phyloP scores from a whole-genome alignment of 2,888 invertebrate species.

The Seira sanloemensis region DNA sequence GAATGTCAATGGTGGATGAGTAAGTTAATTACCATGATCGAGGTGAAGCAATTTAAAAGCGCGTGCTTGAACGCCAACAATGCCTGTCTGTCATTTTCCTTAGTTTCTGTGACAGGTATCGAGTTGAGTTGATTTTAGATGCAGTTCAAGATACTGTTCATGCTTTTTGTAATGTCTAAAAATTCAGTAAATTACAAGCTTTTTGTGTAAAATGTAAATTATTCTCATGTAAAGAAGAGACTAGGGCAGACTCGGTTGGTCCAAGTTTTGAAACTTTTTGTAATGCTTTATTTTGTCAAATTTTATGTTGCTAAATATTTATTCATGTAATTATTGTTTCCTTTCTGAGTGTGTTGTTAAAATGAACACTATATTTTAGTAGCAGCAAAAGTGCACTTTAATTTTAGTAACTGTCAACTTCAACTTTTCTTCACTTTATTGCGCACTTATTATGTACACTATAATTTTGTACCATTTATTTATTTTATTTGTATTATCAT shows the following conservation, averaged over 20 bases:
- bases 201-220: too few species aligned
- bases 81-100: not conserved
- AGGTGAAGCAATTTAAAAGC: not conserved
- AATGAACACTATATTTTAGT: not conserved
- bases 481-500: conserved; percentile 5
- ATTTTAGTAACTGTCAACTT: too few species aligned
- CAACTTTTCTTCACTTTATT: not conserved
- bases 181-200: too few species aligned
- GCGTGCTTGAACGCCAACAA: not conserved
- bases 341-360: not conserved
- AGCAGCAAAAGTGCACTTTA: not conserved
- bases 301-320: not conserved
- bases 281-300: too few species aligned
- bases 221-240: too few species aligned
- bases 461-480: not conserved
- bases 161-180: not conserved
- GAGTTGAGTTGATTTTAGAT: not conserved
- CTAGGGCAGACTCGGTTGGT: too few species aligned
- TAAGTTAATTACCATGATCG: conserved; percentile 46
- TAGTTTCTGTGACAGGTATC: not conserved
- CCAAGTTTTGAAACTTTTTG: too few species aligned
- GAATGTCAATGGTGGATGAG: conserved; percentile 64
- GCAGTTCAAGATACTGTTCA: not conserved
- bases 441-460: too few species aligned
- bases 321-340: too few species aligned